Evolutionary conservation across 2,113 vertebrate species (phyloP).

Genomic region (Forbesichthys papilliferus): DNA sequence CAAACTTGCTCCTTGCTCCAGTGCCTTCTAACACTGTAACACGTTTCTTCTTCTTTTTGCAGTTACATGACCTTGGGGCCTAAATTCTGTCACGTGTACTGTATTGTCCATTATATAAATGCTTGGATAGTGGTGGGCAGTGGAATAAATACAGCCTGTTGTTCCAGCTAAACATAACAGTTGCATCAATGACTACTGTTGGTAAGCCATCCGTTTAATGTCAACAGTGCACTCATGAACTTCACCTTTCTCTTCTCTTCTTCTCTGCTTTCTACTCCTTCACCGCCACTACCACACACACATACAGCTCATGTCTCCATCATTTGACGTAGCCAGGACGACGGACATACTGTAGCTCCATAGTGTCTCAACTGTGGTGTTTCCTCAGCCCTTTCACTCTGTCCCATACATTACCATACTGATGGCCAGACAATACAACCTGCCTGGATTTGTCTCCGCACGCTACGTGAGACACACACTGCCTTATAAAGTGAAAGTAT

Average conservation of each 20-base stretch:
- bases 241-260: neutral
- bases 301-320: constrained; percentile 12
- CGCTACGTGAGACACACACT: constrained; percentile 53
- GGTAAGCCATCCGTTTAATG: too few species aligned
- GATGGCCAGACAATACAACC: constrained; percentile 33
- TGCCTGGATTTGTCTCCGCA: constrained; percentile 47
- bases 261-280: constrained; percentile 6
- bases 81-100: too few species aligned
- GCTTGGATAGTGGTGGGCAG: too few species aligned
- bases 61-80: too few species aligned
- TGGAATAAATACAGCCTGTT: too few species aligned
- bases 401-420: constrained; percentile 61
- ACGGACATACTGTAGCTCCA: neutral
- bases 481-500: constrained; percentile 80
- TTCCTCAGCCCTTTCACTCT: constrained; percentile 27
- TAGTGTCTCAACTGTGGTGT: constrained; percentile 1
- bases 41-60: too few species aligned
- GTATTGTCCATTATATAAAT: too few species aligned
- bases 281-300: neutral
- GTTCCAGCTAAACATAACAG: too few species aligned
- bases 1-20: constrained; percentile 29
- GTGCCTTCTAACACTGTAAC: constrained; percentile 6
- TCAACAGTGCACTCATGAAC: too few species aligned
- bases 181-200: too few species aligned
- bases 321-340: constrained; percentile 17